Evolutionary conservation across 2,888 invertebrate species (phyloP), one percentile per base, ranked within the genome.

Genomic region (Schizotus pectinicornis): DNA sequence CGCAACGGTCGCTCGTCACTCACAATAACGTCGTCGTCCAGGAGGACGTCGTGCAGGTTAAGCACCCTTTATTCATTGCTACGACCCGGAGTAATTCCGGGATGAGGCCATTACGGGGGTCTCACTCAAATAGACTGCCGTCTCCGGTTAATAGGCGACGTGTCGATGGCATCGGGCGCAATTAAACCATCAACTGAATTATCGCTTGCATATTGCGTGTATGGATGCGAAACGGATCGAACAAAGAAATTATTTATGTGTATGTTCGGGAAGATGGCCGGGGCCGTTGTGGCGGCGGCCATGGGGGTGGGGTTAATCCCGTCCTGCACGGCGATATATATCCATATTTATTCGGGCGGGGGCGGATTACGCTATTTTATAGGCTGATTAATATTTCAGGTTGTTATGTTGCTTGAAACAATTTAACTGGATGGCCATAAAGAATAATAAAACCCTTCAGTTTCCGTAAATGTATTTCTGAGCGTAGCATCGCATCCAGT

Each of bases 381-480:
- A 60, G 65, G 61, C 63, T 65, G 60, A 63, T 65, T 65, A 65
- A 65, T 65, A 65, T 61, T 65, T 65, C 65, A 63, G 58, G 60
- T 62, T 65, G 61, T 63, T 65, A 54, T 64, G 61, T 59, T 63
- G 65, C 65, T 63, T 65, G 65, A 63, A 65, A 65, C 65, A 65
- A 65, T 65, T 65, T 65, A 63, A 58, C 63, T 55, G 60, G 63
- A 61, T 60, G 61, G 63, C 49, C 61, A 65, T 65, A 65, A 65
- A 65, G 63, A 63, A 64, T 65, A 65, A 65, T 65, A 65, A 65
- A 65, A 64, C 61, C 60, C 63, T 65, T 63, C 63, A 64, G 62
- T 63, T 64, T 65, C 55, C 61, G 63, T 63, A 59, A 63, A 65
- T 63, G 62, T 62, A 59, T 63, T 60, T 61, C 59, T 59, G 56